Conservation (phyloP, 2,113 vertebrate genomes). For the Nothoprocta pentlandii region DNA sequence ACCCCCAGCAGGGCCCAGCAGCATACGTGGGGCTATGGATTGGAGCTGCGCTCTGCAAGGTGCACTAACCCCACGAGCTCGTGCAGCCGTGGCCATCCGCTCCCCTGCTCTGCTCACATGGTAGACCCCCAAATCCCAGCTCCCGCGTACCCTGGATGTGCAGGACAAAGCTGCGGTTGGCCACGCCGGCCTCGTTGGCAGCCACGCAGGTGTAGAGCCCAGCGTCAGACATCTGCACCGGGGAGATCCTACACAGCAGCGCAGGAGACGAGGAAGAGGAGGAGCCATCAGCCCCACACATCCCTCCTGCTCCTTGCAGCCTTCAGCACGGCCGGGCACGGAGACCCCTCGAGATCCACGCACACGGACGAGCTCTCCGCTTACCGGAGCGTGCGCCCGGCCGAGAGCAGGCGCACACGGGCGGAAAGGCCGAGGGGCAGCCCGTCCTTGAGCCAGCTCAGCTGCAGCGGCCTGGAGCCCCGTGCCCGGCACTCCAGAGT, state of each 20-base stretch:
- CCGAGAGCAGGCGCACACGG: slow-evolving; percentile 78
- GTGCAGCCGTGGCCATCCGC: too few species aligned
- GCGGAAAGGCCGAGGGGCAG: slow-evolving; percentile 84
- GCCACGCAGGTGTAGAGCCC: slow-evolving; percentile 89
- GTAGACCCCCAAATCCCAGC: too few species aligned
- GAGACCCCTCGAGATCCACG: too few species aligned
- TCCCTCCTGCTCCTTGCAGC: too few species aligned
- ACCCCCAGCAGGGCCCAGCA: fast-evolving
- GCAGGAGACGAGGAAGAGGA: fast-evolving
- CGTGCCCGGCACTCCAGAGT: slow-evolving; percentile 83
- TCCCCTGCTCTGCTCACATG: fast-evolving
- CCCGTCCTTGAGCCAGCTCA: slow-evolving; percentile 88
- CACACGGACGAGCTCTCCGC: neutral
- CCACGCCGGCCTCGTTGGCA: slow-evolving; percentile 85
- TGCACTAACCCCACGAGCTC: too few species aligned
- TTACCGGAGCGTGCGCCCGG: slow-evolving; percentile 86
- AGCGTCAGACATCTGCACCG: slow-evolving; percentile 83
- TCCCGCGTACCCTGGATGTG: slow-evolving; percentile 83
- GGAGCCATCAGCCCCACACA: neutral
- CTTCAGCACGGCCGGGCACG: neutral
- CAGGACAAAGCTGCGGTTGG: slow-evolving; percentile 85
- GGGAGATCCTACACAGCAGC: slow-evolving; percentile 82
- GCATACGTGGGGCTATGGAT: fast-evolving
- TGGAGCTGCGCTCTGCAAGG: fast-evolving
- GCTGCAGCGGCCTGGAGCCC: neutral